A percentile compares a stretch with the other conserved stretches of the same genome.
These are phyloP conservation scores for Melieria picta DNA, from an alignment of 2,888 invertebrate species.

Conservation along the genomic window DNA sequence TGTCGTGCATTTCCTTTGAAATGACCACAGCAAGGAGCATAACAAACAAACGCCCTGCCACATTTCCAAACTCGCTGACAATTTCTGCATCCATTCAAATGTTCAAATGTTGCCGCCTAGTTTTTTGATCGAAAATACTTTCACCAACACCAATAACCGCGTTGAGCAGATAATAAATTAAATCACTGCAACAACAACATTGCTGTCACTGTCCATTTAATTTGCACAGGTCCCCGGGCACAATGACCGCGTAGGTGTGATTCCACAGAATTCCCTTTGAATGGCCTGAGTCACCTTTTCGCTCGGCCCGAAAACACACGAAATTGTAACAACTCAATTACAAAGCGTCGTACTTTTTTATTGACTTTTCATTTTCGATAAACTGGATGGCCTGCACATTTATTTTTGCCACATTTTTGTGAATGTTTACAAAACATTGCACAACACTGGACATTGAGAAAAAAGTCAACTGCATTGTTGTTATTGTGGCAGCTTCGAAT, in stretches of 20 bases:
- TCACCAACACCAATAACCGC: too few relatives aligned
- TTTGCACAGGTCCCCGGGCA: conserved; percentile 37
- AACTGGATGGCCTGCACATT: conserved; percentile 9
- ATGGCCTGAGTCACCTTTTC: conserved; percentile 17
- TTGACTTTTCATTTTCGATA: conserved; percentile 9
- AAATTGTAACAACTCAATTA: conserved; percentile 55
- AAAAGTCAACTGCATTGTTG: conserved; percentile 48
- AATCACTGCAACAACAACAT: too few relatives aligned
- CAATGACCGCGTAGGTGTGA: conserved; percentile 50
- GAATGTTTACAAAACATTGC: conserved; percentile 59
- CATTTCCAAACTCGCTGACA: neutral
- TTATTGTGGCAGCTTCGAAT: too few relatives aligned
- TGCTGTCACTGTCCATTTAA: conserved; percentile 29
- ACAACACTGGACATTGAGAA: conserved; percentile 50
- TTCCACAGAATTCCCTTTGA: conserved; percentile 48
- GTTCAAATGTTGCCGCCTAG: conserved; percentile 7
- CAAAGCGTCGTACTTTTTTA: too few relatives aligned
- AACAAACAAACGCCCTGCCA: neutral
- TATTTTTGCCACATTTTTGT: conserved; percentile 50
- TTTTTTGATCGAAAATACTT: too few relatives aligned
- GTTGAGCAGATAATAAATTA: too few relatives aligned
- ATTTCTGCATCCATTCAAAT: conserved; percentile 3
- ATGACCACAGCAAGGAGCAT: too few relatives aligned
- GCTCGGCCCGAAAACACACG: conserved; percentile 27
- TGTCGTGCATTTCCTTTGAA: too few relatives aligned